Percentiles rank a stretch among this genome's conserved stretches.
Evolutionary conservation across 1,140 invertebrate genomes (phyloP).

Genomic region (Euborellia annulipes): DNA sequence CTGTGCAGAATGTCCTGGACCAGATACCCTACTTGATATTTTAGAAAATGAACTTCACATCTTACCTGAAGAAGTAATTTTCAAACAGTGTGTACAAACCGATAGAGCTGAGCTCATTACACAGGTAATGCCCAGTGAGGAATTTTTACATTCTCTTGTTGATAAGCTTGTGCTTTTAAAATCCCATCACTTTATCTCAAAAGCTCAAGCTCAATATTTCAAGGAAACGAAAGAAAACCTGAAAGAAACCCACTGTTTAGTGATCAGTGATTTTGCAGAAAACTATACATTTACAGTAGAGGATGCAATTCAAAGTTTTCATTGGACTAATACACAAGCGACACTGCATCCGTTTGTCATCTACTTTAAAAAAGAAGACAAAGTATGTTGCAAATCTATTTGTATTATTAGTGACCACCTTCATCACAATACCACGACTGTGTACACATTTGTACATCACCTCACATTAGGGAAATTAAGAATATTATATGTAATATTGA

Average conservation of each 20-base stretch:
- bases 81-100: conserved; percentile 10
- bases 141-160: conserved; percentile 7
- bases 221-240: conserved; percentile 12
- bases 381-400: conserved; percentile 5
- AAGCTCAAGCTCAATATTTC: conserved; percentile 2
- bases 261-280: conserved; percentile 17
- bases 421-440: conserved; percentile 11
- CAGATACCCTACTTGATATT: conserved; percentile 4
- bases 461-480: too few species aligned
- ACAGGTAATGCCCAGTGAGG: conserved; percentile 6
- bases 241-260: conserved; percentile 5
- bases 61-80: conserved; percentile 5
- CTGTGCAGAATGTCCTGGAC: conserved; percentile 4
- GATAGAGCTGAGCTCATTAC: conserved; percentile 9
- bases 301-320: conserved; percentile 16
- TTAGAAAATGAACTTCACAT: conserved; percentile 2
- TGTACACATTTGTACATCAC: conserved; percentile 16
- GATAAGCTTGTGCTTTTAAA: conserved; percentile 5
- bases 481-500: too few species aligned
- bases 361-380: conserved; percentile 9
- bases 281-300: conserved; percentile 17
- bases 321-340: conserved; percentile 16
- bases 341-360: conserved; percentile 17
- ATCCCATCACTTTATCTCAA: conserved; percentile 10
- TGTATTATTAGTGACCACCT: conserved; percentile 11